These are phyloP conservation scores for Subacronicta megacephala DNA, from an alignment of 2,888 invertebrate species.

Conservation along the genomic window DNA sequence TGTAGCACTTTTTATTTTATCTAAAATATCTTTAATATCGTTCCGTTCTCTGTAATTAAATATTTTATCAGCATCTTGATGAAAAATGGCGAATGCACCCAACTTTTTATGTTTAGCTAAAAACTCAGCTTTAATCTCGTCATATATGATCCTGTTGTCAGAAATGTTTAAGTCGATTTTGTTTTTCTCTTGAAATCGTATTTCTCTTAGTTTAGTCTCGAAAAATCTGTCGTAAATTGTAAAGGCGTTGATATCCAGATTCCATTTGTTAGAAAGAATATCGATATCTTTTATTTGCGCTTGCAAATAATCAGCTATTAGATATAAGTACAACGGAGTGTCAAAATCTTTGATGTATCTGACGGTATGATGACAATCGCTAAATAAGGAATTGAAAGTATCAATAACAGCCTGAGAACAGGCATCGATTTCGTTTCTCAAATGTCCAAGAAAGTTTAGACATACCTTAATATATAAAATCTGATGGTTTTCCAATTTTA, in stretches of 20 bases:
- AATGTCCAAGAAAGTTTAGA: too few species aligned
- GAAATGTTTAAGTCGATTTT: conserved; percentile 29
- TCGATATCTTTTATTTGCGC: conserved; percentile 17
- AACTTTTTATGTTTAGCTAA: conserved; percentile 35
- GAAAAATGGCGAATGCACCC: conserved; percentile 32
- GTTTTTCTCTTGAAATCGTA: conserved; percentile 38
- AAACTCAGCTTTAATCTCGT: conserved; percentile 32
- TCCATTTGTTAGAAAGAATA: conserved; percentile 10
- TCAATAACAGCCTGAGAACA: too few species aligned
- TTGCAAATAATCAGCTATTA: conserved; percentile 35
- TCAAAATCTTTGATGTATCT: too few species aligned
- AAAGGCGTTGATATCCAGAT: conserved; percentile 20
- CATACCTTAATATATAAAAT: too few species aligned
- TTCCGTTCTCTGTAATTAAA: too few species aligned
- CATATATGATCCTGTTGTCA: conserved; percentile 16
- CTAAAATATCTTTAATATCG: too few species aligned
- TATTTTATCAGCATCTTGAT: too few species aligned
- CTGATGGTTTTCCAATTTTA: too few species aligned
- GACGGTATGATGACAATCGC: too few species aligned
- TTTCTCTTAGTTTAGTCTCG: conserved; percentile 31
- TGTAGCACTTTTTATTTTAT: too few species aligned
- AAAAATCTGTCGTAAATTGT: conserved; percentile 36
- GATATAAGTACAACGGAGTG: conserved; percentile 35
- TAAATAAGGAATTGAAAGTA: too few species aligned
- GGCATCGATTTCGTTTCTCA: too few species aligned